Conservation (phyloP, 2,797 vertebrate species). For the Sebastes hubbsi region DNA sequence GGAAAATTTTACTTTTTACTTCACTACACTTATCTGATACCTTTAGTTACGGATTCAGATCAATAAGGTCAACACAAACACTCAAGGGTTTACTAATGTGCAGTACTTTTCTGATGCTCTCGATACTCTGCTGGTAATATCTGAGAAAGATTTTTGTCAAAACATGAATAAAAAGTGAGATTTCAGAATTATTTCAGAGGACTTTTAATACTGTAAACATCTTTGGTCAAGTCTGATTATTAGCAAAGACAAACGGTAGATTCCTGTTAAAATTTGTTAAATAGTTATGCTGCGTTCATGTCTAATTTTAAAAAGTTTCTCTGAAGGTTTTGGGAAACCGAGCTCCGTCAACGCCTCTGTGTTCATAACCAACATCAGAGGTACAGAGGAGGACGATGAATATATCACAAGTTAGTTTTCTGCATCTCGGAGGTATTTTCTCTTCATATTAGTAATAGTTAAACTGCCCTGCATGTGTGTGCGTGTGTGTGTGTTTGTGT, state of each 20-base stretch:
- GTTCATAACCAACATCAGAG: slow-evolving; percentile 98
- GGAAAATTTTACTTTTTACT: too few relatives aligned
- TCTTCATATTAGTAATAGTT: not conserved
- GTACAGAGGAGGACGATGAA: slow-evolving; percentile 61
- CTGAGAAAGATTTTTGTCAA: too few relatives aligned
- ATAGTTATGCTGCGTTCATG: not conserved
- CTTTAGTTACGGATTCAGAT: too few relatives aligned
- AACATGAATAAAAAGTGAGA: too few relatives aligned
- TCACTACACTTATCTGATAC: too few relatives aligned
- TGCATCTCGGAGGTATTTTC: too few relatives aligned
- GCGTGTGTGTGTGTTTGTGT: not conserved
- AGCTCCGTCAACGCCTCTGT: slow-evolving; percentile 97
- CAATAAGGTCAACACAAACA: too few relatives aligned
- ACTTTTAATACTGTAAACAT: not conserved
- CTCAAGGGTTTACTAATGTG: too few relatives aligned
- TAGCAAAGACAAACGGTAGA: too few relatives aligned
- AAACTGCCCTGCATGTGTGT: not conserved
- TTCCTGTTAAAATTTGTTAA: too few relatives aligned
- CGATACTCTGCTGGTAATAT: slow-evolving; percentile 92
- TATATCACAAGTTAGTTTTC: too few relatives aligned
- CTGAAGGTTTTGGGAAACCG: slow-evolving; percentile 93
- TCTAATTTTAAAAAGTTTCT: not conserved
- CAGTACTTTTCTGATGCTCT: slow-evolving; percentile 82
- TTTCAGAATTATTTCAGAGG: not conserved
- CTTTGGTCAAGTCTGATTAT: too few relatives aligned